Percentiles rank a stretch among this genome's conserved stretches.
phyloP scores from a whole-genome alignment of 2,888 invertebrate species.

The Gymnosoma rotundatum region DNA sequence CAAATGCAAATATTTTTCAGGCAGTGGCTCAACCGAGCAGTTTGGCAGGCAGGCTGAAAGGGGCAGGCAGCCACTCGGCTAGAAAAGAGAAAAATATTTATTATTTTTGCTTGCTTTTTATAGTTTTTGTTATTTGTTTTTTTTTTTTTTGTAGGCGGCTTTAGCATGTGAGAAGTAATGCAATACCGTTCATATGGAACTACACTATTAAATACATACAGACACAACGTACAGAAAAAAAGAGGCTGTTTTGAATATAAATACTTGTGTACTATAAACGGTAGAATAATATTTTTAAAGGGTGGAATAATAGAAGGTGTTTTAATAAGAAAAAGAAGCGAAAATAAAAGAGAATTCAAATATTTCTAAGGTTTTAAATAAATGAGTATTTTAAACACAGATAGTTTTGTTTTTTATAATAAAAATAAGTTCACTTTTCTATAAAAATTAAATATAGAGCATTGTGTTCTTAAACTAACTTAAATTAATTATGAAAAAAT shows the following conservation, averaged over 20 bases:
- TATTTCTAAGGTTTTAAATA: no score
- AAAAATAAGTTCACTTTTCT: no score
- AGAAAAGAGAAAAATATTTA: constrained; percentile 20
- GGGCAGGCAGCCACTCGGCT: constrained; percentile 2
- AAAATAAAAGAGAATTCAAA: no score
- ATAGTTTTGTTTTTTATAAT: no score
- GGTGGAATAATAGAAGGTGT: neutral
- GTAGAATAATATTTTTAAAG: neutral
- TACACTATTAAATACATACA: constrained; percentile 5
- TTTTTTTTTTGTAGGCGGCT: constrained; percentile 31
- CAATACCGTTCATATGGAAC: constrained; percentile 28
- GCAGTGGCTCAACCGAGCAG: constrained; percentile 31
- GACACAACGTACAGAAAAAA: constrained; percentile 20
- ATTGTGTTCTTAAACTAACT: no score
- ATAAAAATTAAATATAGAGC: no score
- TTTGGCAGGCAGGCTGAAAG: constrained; percentile 12
- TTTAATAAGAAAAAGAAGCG: neutral
- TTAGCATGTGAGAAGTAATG: constrained; percentile 31
- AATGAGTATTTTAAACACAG: no score
- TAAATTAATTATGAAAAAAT: no score
- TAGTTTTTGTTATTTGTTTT: neutral
- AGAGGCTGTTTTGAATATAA: constrained; percentile 64
- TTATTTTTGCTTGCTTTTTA: constrained; percentile 7
- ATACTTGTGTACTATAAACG: constrained; percentile 55
- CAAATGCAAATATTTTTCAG: constrained; percentile 69